Evolutionary conservation across 2,113 vertebrate species (phyloP), one percentile per base, ranked within the genome.

Genomic region (Brachionichthys hirsutus): DNA sequence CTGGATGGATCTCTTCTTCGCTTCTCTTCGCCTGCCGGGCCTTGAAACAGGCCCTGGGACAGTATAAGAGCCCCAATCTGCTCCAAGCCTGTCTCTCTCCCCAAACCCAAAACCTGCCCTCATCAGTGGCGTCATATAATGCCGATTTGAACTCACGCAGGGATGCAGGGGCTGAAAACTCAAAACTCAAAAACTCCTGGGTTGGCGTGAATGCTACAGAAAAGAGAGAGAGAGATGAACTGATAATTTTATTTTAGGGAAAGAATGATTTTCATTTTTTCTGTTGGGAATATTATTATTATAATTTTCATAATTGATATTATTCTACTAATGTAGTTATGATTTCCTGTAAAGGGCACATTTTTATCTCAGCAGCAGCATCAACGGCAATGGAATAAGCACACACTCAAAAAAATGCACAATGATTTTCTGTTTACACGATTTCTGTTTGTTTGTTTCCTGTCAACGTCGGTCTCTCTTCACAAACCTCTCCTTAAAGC

Each of bases 281-380:
- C 67, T 85, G 75, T 84, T 81, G 80, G 75, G 88, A 75, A 77
- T 88, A 78, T 85, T 84, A 77, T 87, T 86, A 76, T 82, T 85
- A 77, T 88, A 68, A 83, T 86, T 89, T 82, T 85, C 84, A 87
- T 83, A 82, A 84, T 83, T 87, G 82, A 83, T 89, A 83, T 68
- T 82, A 85, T 85, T 85, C 67, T 80, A 80, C 77, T 78, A 75
- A 84, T 87, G 80, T 89, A 87, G 86, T 85, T 78, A 76, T 87
- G 77, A 82, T 87, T 88, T 90, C 77, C 87, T 89, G 85, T 87
- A 81, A 90, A 88, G 90, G 87, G 89, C 90, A 90, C 89, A 91
- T 90, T 88, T n/a, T 78, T 82, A 87, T 87, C 75, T 83, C 81
- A 86, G 85, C 81, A 87, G 80, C 84, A 85, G 78, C 85, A 87